A percentile compares a stretch with the other conserved stretches of the same genome.
phyloP scores from a whole-genome alignment of 2,113 vertebrate genomes.

The Phylloscopus trochiloides region DNA sequence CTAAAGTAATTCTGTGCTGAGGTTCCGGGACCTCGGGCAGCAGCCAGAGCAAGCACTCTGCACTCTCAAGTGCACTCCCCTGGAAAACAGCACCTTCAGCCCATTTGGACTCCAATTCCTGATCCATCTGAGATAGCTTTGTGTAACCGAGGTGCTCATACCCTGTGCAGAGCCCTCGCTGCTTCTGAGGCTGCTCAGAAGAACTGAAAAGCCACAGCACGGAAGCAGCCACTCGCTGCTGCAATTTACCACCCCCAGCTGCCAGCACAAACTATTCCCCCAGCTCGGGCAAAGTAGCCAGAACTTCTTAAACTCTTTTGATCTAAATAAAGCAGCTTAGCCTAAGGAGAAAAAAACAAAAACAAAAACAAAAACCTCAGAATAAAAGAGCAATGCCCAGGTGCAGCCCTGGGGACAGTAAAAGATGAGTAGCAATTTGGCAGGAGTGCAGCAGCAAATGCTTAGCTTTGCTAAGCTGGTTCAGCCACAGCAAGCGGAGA shows the following conservation, averaged over 20 bases:
- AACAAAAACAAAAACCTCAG: neutral
- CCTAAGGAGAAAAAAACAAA: neutral
- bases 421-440: neutral
- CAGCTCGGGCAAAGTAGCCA: neutral
- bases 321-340: neutral
- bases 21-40: accelerated
- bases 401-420: neutral
- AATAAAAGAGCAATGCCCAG: neutral
- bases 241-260: neutral
- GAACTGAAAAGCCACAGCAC: neutral
- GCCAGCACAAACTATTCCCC: neutral
- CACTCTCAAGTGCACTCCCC: neutral
- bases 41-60: neutral
- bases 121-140: too few relatives aligned
- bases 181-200: neutral
- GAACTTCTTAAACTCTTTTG: neutral
- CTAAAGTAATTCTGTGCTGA: neutral
- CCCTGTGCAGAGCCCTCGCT: neutral
- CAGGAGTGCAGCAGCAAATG: neutral
- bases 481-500: neutral
- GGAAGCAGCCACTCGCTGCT: neutral
- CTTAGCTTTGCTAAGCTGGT: neutral
- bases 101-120: neutral
- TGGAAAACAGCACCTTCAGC: neutral
- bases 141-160: neutral